Evolutionary conservation across 2,113 vertebrate species (phyloP), one percentile per base, ranked within the genome.

Genomic region (Zosterops pallidus): DNA sequence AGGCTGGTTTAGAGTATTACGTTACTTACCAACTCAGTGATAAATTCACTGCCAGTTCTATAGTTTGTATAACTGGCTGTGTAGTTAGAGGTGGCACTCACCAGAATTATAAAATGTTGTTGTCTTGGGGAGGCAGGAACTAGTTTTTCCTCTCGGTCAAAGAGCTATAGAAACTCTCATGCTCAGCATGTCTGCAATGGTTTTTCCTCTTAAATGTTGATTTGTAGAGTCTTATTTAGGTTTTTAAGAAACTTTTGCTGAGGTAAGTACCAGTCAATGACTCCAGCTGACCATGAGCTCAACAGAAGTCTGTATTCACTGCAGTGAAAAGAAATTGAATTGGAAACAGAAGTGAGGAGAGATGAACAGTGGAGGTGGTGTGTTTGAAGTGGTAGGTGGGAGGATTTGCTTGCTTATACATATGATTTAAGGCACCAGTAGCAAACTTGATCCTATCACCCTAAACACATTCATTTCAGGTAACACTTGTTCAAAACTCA

Each of bases 271-370:
- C 37, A 79, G 59, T 63, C 9, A 17, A 26, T 86, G 64, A 81
- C 69, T 86, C 47, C 64, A 74, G n/a, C 59, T 46, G 22, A 71
- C 29, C 39, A 6, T 22, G 80, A n/a, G 49, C 71, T 89, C 49
- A 82, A 35, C 64, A 92, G 64, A 74, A 69, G 79, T 81, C 64
- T 52, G 59, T 67, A 62, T 81, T 70, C 89, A 57, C 37, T 92
- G 63, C 74, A 68, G 62, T n/a, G 74, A 92, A 83, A 86, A 92
- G 60, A 93, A 91, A 72, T 24, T 31, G 78, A 78, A 82, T 86
- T 96, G 83, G 91, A 91, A 96, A 78, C 90, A 95, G 86, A 79
- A 88, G 81, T 79, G 85, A 72, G 83, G 75, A 83, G 53, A 70
- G 46, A n/a, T 47, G 84, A 87, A 44, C 2, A 4, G 39, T 22